A percentile compares a stretch with the other conserved stretches of the same genome.
phyloP scores from a whole-genome alignment of 1,140 invertebrate species.

The Archegozetes longisetosus region DNA sequence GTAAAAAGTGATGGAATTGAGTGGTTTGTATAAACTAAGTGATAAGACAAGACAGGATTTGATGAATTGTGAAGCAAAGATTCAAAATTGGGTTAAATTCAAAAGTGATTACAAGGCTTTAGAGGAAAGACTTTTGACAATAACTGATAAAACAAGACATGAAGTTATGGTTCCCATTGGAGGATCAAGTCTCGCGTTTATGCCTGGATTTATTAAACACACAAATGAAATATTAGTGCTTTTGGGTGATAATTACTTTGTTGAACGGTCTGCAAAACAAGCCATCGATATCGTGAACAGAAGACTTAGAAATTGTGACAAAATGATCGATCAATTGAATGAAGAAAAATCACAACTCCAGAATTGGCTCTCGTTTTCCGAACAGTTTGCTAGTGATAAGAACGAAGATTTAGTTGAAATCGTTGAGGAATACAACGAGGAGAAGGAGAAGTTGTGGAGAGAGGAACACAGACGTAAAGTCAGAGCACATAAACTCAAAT shows the following conservation, averaged over 20 bases:
- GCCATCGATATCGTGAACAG: slow-evolving; percentile 43
- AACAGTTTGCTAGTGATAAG: slow-evolving; percentile 25
- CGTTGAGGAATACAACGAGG: slow-evolving; percentile 37
- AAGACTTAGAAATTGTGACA: slow-evolving; percentile 34
- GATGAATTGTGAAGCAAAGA: slow-evolving; percentile 2
- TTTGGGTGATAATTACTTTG: slow-evolving; percentile 52
- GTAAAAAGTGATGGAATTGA: neutral
- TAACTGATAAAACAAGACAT: slow-evolving; percentile 30
- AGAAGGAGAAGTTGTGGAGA: slow-evolving; percentile 38
- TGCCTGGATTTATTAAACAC: slow-evolving; percentile 47
- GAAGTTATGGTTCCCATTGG: slow-evolving; percentile 29
- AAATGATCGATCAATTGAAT: slow-evolving; percentile 33
- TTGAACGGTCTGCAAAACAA: slow-evolving; percentile 45
- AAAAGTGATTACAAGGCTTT: slow-evolving; percentile 29
- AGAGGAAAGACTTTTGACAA: slow-evolving; percentile 25
- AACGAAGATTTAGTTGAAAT: slow-evolving; percentile 27
- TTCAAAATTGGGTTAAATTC: slow-evolving; percentile 14
- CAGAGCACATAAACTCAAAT: slow-evolving; percentile 31
- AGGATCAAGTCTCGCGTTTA: slow-evolving; percentile 35
- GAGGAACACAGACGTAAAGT: slow-evolving; percentile 36
- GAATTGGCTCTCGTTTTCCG: slow-evolving; percentile 29
- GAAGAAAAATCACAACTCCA: slow-evolving; percentile 34
- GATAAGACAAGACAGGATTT: neutral
- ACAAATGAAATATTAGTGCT: slow-evolving; percentile 52
- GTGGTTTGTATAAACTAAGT: neutral